Evolutionary conservation across 2,113 vertebrate species (phyloP), one percentile per base, ranked within the genome.

Genomic region (Thunnus thynnus): DNA sequence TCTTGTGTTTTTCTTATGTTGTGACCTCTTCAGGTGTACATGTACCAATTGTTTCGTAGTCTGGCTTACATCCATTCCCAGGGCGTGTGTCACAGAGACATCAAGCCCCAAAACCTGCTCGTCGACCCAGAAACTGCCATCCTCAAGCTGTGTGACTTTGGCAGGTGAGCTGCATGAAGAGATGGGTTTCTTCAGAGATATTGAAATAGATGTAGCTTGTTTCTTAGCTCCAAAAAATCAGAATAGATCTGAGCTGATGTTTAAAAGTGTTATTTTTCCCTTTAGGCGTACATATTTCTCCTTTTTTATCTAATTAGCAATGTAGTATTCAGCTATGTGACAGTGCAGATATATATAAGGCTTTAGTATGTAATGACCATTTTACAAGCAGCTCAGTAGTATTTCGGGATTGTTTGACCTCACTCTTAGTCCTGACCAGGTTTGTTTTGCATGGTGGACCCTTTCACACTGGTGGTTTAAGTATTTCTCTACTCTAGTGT

Each of bases 21-120:
- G 50, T 3, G 4, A 57, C 54, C 58, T 80, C 75, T 47, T 52
- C 89, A 97, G 97, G 97, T 98, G 84, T 98, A 98, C 91, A 98
- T 98, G 97, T 98, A 98, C 94, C 97, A 98, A 95, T 95, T 98
- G 83, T 98, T 98, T 94, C 96, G 97, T 90, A 98, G 97, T 90
- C 88, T 98, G 93, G 97, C 97, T 85, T 98, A 98, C 94, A 98
- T 98, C 92, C 97, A 98, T 96, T 98, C 97, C 94, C 97, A 98
- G 93, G 97, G 97, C 0, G 97, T 98, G 85, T 98, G 97, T 93
- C 97, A 98, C 93, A 94, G 97, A 61, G 97, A 98, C 93, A 98
- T 98, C 91, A 98, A 98, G 88, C 97, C 97, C 78, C 97, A 98
- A 93, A 98, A 98, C 86, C 94, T 98, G 67, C 92, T 98, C 93